Percentiles rank a stretch among this genome's conserved stretches.
These are phyloP conservation scores for Hycleus phaleratus DNA, from an alignment of 1,140 invertebrate genomes.

Conservation along the genomic window DNA sequence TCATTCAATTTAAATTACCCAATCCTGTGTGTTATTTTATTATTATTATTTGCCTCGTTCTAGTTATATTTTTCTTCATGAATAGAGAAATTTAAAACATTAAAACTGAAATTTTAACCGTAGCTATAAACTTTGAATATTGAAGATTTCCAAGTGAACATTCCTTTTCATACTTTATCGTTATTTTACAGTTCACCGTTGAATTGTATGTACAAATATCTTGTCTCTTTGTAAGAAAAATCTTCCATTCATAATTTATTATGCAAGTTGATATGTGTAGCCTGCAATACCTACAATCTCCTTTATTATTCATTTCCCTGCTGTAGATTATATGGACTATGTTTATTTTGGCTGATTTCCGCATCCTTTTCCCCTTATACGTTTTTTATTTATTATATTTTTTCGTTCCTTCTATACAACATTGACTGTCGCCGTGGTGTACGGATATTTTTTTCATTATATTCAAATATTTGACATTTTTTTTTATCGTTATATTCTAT, in stretches of 20 bases:
- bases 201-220: too few species aligned
- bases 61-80: too few species aligned
- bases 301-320: slow-evolving; percentile 19
- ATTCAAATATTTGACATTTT: too few species aligned
- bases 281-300: slow-evolving; percentile 16
- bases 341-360: not conserved
- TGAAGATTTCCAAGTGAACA: not conserved
- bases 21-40: too few species aligned
- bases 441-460: not conserved
- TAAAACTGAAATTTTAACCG: too few species aligned
- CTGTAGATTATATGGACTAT: not conserved
- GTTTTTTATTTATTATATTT: not conserved
- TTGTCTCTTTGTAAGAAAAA: too few species aligned
- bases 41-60: too few species aligned
- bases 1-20: too few species aligned
- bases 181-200: too few species aligned
- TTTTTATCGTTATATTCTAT: too few species aligned
- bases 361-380: not conserved
- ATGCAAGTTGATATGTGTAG: slow-evolving; percentile 12
- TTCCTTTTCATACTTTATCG: not conserved
- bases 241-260: slow-evolving; percentile 18
- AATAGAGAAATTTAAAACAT: too few species aligned
- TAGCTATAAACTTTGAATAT: not conserved
- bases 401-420: too few species aligned
- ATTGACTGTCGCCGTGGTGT: not conserved